Base-by-base conservation (phyloP, 2,797 vertebrate species). In the Rhinophrynus dorsalis region DNA sequence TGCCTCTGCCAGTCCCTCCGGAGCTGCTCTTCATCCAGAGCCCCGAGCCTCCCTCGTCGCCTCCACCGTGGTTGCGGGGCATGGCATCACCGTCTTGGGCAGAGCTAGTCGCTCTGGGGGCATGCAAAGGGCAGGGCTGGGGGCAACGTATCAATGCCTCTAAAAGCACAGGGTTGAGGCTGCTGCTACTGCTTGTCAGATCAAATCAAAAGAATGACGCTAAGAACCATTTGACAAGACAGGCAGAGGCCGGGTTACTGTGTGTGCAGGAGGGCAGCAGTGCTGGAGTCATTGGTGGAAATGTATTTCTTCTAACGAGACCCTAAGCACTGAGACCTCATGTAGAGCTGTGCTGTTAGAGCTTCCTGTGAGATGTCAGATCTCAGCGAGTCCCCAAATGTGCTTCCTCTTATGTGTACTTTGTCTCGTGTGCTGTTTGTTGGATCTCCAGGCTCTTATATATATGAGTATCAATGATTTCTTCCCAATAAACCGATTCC, bases 21-120 rank as follows among this genome's bases (percentile, higher is more conserved):
- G 59, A 66, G 45, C 87, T 61, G 88, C 82, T 93, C 82, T 91
- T 92, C 91, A 94, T 89, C 94, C 94, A 93, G 90, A 94, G 91
- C 91, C 93, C 94, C 69, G 92, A 85, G 86, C 92, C 88, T 79
- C 92, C 92, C 86, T 88, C 82, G 60, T 95, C 93, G 78, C 93
- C 94, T 89, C 91, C 92, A 87, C 94, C 90, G 90, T 91, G 92
- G 91, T 93, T 94, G 87, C 93, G 94, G 86, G 94, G 94, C 95
- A 96, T 97, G 91, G 91, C 94, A 94, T 95, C 92, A 91, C 92
- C 90, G 80, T 68, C 81, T 78, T 81, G 79, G 65, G 78, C 66
- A 57, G 54, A 58, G 33, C 67, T 23, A 26, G 50, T 83, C 86
- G 80, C 77, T 54, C 78, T 30, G 79, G 80, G 75, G 77, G 77